Base-by-base conservation (phyloP, 2,113 vertebrate species). In the Caracal caracal region DNA sequence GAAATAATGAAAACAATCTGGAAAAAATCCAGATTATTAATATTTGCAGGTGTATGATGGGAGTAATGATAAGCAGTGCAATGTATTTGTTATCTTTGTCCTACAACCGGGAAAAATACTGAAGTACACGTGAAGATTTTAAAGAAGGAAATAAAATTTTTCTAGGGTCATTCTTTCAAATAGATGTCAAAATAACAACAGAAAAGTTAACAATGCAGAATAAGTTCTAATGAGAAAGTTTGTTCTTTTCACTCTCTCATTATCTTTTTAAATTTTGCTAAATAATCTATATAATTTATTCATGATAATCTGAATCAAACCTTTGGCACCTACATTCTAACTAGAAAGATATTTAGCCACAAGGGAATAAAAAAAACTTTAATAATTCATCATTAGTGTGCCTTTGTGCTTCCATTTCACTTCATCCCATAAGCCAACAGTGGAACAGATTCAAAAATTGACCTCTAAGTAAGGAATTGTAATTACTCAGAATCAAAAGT, bases 381-480 rank as follows among this genome's bases (percentile, higher is more conserved):
- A 80, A 53, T 37, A 94, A 89, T 76, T 89, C 20, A 78, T 93
- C 80, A 40, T 92, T 82, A 65, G 16, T 8, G 5, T 12, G 1
- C 24, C 2, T 95, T 97, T 88, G 61, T 88, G 51, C 47, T 63
- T 53, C 53, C 65, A 1, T 88, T 88, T 98, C 68, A 35, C 56
- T 91, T 24, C 30, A 20, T 8, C 28, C 51, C 7, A 1, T 5
- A 92, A 47, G 82, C 53, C 15, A 90, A 43, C 43, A 90, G 35
- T 92, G 40, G 93, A 95, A 94, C 47, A 65, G 87, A 95, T 97
- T 95, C 33, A n/a, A 81, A 88, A 94, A 97, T 73, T 96, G 96
- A 98, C 96, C 98, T 97, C 97, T 96, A 97, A 97, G 82, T 81
- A 96, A 93, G 83, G 70, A 94, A 97, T 28, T 66, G 61, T 95